phyloP scores from a whole-genome alignment of 2,113 vertebrate species.

The Oceanites oceanicus region DNA sequence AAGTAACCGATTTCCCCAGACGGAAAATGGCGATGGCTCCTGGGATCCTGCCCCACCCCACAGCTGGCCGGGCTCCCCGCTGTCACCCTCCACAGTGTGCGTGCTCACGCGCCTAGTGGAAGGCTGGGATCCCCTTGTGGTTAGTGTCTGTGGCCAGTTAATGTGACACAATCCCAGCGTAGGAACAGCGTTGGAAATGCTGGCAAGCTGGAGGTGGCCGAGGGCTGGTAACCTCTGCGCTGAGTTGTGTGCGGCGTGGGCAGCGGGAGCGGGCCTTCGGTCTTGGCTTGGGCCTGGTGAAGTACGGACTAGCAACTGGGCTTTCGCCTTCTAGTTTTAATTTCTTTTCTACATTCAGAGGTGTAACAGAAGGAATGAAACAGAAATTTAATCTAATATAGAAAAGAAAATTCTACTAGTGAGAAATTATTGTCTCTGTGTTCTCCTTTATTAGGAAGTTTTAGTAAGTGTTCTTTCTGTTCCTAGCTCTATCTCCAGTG shows the following conservation, averaged over 20 bases:
- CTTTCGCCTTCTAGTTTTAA: background rate
- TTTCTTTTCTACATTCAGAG: background rate
- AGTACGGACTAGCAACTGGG: background rate
- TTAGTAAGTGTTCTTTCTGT: constrained; percentile 70
- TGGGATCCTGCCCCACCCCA: background rate
- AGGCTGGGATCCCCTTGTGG: background rate
- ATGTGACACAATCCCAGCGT: rapidly evolving
- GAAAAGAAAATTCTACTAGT: constrained; percentile 23
- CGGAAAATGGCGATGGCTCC: background rate
- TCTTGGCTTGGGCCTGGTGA: background rate
- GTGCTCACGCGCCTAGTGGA: rapidly evolving
- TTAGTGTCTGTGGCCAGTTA: rapidly evolving
- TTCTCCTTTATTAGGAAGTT: constrained; percentile 64
- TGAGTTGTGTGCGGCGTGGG: background rate
- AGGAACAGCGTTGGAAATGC: background rate
- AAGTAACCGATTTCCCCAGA: background rate
- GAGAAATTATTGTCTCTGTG: constrained; percentile 51
- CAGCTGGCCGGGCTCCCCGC: rapidly evolving
- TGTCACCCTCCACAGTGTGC: rapidly evolving
- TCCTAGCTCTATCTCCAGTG: constrained; percentile 93
- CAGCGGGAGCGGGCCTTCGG: rapidly evolving
- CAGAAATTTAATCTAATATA: constrained; percentile 16
- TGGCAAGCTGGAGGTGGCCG: background rate
- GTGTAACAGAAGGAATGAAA: background rate
- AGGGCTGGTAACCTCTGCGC: background rate